Evolutionary conservation across 2,797 vertebrate species (phyloP).

Genomic region (Dendrocincla tyrannina): DNA sequence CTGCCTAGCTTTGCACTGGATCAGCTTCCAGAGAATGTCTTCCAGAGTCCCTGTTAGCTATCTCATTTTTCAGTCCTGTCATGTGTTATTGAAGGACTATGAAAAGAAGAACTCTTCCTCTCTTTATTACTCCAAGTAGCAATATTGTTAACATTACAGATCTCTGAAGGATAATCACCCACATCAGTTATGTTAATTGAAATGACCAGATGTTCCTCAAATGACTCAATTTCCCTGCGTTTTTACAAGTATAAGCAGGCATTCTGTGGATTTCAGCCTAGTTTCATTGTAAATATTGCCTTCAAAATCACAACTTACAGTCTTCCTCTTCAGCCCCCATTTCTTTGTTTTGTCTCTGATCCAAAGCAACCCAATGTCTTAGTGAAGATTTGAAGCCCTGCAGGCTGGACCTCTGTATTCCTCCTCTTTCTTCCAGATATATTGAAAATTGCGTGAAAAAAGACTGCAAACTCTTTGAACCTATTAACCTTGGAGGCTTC

Average conservation of each 20-base stretch:
- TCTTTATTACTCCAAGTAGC: background rate
- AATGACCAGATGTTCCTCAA: background rate
- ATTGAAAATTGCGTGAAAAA: background rate
- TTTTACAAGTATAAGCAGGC: background rate
- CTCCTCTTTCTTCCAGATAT: background rate
- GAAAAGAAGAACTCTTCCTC: background rate
- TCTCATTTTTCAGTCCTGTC: background rate
- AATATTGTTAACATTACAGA: background rate
- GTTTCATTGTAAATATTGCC: background rate
- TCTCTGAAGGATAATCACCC: background rate
- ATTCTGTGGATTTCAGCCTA: background rate
- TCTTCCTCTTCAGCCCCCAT: background rate
- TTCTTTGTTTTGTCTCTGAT: background rate
- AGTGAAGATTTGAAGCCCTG: background rate
- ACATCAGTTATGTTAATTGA: background rate
- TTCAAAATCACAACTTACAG: background rate
- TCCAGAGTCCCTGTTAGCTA: background rate
- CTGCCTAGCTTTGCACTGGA: background rate
- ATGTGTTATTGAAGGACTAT: background rate
- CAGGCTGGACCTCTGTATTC: background rate
- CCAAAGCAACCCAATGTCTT: background rate
- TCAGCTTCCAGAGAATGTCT: background rate
- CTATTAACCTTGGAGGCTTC: background rate
- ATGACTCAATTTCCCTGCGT: background rate
- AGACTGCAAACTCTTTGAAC: background rate